These are phyloP conservation scores for Oscheius sp. DNA, from an alignment of 2,888 invertebrate genomes.

Conservation along the genomic window DNA sequence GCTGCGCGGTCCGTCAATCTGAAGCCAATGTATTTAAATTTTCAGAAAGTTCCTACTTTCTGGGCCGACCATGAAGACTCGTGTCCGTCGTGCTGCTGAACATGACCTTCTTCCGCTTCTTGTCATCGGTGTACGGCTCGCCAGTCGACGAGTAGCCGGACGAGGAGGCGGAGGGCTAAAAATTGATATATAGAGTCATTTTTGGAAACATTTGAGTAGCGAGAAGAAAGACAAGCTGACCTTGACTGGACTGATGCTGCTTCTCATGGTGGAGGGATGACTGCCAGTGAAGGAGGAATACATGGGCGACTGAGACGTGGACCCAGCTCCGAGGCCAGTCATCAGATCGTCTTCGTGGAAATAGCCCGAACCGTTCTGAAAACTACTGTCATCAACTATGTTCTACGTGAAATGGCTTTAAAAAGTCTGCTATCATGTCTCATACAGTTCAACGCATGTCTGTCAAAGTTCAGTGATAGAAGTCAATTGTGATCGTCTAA, in stretches of 20 bases:
- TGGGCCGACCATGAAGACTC: constrained; percentile 68
- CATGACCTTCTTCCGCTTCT: constrained; percentile 48
- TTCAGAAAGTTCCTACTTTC: constrained; percentile 53
- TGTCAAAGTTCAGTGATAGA: too few species aligned
- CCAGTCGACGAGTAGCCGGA: constrained; percentile 2
- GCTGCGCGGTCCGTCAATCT: constrained; percentile 57
- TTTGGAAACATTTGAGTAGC: too few species aligned
- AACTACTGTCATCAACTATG: not conserved
- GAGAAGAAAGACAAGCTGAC: not conserved
- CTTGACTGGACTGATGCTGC: constrained; percentile 18
- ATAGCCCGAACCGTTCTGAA: constrained; percentile 22
- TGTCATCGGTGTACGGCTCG: constrained; percentile 23
- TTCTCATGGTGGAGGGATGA: constrained; percentile 7
- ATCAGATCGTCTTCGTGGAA: constrained; percentile 12
- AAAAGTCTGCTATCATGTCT: too few species aligned
- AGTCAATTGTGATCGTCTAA: too few species aligned
- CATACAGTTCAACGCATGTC: too few species aligned
- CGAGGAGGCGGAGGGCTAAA: constrained; percentile 1
- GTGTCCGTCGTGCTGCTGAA: constrained; percentile 61
- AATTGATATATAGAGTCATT: not conserved
- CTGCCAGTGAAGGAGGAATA: constrained; percentile 4
- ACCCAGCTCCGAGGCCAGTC: constrained; percentile 25
- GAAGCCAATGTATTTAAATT: constrained; percentile 20
- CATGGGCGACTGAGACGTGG: constrained; percentile 23
- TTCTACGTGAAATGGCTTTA: too few species aligned